Conservation (phyloP, 2,797 vertebrate species). For the Podarcis lilfordi region DNA sequence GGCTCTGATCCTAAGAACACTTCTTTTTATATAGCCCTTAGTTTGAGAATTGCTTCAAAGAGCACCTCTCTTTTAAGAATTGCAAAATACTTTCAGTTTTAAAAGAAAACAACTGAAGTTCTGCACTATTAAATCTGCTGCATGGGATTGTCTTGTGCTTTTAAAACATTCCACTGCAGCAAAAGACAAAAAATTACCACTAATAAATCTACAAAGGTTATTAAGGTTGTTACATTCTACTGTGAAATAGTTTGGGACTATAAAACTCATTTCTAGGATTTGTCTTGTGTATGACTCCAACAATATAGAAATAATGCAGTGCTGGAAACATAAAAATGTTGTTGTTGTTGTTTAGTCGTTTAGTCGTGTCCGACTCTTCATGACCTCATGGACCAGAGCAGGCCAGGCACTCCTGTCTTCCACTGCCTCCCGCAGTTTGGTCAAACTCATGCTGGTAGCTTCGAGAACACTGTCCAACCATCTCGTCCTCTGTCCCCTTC, state of each 20-base stretch:
- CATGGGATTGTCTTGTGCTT: neutral
- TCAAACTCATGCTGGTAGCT: too few species aligned
- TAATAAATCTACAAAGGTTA: conserved; percentile 27
- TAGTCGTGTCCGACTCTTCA: too few species aligned
- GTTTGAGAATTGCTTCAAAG: conserved; percentile 47
- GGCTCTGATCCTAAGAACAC: neutral
- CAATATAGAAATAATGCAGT: conserved; percentile 6
- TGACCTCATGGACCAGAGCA: too few species aligned
- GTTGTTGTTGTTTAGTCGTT: too few species aligned
- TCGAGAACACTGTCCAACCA: too few species aligned
- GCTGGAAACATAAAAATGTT: neutral
- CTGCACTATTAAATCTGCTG: conserved; percentile 45
- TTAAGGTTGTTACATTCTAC: conserved; percentile 11
- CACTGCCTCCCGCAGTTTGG: too few species aligned
- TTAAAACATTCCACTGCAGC: neutral
- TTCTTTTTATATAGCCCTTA: neutral
- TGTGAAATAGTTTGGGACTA: neutral
- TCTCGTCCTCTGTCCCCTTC: too few species aligned
- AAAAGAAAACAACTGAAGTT: conserved; percentile 58
- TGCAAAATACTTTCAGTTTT: conserved; percentile 56
- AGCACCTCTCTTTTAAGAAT: conserved; percentile 51
- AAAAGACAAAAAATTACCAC: conserved; percentile 10
- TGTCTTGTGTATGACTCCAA: neutral
- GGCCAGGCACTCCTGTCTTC: too few species aligned
- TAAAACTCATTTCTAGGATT: neutral